phyloP scores from a whole-genome alignment of 2,888 invertebrate genomes.

The Apotomis turbidana region DNA sequence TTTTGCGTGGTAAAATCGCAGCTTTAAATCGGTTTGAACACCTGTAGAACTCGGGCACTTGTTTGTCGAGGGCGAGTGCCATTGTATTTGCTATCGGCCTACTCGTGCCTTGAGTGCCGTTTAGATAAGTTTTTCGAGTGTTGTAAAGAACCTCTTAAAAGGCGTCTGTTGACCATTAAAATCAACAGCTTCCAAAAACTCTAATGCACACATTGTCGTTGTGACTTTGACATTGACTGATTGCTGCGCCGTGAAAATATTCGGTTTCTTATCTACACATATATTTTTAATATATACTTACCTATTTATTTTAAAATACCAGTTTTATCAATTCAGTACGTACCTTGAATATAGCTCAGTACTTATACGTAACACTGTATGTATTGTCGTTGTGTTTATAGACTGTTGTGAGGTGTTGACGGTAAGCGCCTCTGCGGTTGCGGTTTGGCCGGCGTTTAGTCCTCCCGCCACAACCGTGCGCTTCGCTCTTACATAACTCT shows the following conservation, averaged over 20 bases:
- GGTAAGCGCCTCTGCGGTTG: constrained; percentile 40
- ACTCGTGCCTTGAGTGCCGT: constrained; percentile 48
- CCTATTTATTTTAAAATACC: not conserved
- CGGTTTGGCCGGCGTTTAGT: constrained; percentile 39
- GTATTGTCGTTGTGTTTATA: constrained; percentile 21
- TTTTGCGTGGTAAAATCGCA: constrained; percentile 10
- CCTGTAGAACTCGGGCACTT: constrained; percentile 37
- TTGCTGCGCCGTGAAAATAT: constrained; percentile 9
- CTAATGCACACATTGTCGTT: constrained; percentile 18
- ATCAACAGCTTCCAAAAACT: constrained; percentile 42
- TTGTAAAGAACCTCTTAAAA: constrained; percentile 50
- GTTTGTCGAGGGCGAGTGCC: constrained; percentile 49
- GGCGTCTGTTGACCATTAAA: constrained; percentile 46
- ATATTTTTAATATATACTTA: not conserved
- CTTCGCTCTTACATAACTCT: constrained; percentile 31
- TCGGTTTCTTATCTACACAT: not conserved
- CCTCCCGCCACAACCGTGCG: constrained; percentile 35
- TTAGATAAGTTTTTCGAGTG: constrained; percentile 51
- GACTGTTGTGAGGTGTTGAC: constrained; percentile 29
- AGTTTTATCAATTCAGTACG: constrained; percentile 4
- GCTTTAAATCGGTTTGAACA: constrained; percentile 14
- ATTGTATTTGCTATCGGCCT: constrained; percentile 52
- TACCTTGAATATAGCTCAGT: constrained; percentile 11
- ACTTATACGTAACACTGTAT: constrained; percentile 4
- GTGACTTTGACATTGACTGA: not conserved